These are phyloP conservation scores for Eretmochelys imbricata DNA, from an alignment of 2,113 vertebrate genomes.

Conservation along the genomic window DNA sequence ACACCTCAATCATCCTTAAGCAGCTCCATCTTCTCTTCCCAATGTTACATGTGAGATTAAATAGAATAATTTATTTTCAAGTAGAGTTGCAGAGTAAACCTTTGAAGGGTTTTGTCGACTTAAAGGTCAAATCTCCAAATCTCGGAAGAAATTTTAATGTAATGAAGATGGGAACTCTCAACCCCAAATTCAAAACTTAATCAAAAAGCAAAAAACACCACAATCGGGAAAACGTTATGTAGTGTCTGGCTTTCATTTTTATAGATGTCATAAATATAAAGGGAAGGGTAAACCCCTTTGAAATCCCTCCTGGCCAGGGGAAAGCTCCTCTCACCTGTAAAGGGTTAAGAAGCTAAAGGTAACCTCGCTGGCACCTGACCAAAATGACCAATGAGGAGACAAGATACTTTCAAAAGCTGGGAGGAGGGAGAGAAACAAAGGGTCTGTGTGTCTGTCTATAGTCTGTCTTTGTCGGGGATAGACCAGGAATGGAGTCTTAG, in stretches of 20 bases:
- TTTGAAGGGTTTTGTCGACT: not conserved
- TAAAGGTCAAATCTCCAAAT: conserved; percentile 43
- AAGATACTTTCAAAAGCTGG: no score
- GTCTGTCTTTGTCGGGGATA: no score
- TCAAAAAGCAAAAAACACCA: not conserved
- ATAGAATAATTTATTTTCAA: conserved; percentile 17
- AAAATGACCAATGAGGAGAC: no score
- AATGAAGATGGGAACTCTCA: not conserved
- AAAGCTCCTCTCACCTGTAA: no score
- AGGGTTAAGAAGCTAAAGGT: no score
- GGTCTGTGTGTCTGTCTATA: no score
- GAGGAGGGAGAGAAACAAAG: no score
- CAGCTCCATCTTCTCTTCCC: conserved; percentile 40
- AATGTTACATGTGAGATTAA: conserved; percentile 24
- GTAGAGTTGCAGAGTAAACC: not conserved
- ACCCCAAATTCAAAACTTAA: not conserved
- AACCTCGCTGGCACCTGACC: no score
- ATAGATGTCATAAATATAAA: no score
- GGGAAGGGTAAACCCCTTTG: no score
- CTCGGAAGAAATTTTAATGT: conserved; percentile 31
- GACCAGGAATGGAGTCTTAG: no score
- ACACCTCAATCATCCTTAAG: conserved; percentile 11
- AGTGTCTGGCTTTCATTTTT: not conserved
- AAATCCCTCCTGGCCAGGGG: no score
- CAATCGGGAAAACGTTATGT: not conserved